These are phyloP conservation scores for Ptiloglossa arizonensis DNA, from an alignment of 1,140 invertebrate species.

Conservation along the genomic window DNA sequence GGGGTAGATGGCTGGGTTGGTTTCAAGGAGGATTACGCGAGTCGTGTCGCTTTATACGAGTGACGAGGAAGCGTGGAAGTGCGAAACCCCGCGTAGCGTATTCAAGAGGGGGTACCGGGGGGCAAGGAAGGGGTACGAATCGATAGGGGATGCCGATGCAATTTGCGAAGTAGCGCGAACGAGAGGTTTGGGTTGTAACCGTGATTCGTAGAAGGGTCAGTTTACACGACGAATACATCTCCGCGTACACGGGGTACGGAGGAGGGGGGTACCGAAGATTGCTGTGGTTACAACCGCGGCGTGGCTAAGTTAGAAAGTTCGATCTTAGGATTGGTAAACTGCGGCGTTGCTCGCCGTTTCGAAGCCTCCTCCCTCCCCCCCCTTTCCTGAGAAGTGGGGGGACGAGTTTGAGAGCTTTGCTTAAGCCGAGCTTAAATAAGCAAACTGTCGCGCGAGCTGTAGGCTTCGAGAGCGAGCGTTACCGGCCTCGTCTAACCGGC, in stretches of 20 bases:
- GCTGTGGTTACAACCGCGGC: neutral
- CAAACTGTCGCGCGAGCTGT: constrained; percentile 64
- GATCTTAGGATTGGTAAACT: constrained; percentile 54
- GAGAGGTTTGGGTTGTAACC: neutral
- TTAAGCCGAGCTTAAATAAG: constrained; percentile 71
- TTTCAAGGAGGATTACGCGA: too few species aligned
- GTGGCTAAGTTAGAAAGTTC: constrained; percentile 39
- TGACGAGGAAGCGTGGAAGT: too few species aligned
- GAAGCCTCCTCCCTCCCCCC: too few species aligned
- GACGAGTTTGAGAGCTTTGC: constrained; percentile 60
- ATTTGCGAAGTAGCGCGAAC: neutral
- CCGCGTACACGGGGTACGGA: neutral
- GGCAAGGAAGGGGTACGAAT: too few species aligned
- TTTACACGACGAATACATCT: constrained; percentile 11
- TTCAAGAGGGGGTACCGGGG: too few species aligned
- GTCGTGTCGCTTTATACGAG: too few species aligned
- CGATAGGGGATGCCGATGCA: neutral
- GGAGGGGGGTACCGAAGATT: constrained; percentile 10
- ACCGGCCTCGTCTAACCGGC: constrained; percentile 33
- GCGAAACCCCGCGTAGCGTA: too few species aligned
- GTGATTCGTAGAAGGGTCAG: neutral
- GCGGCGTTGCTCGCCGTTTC: constrained; percentile 1
- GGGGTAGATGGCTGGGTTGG: too few species aligned
- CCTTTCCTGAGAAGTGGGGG: too few species aligned
- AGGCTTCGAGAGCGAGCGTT: constrained; percentile 42